Conservation (phyloP, 2,888 invertebrate species). For the Lutraria lutraria region DNA sequence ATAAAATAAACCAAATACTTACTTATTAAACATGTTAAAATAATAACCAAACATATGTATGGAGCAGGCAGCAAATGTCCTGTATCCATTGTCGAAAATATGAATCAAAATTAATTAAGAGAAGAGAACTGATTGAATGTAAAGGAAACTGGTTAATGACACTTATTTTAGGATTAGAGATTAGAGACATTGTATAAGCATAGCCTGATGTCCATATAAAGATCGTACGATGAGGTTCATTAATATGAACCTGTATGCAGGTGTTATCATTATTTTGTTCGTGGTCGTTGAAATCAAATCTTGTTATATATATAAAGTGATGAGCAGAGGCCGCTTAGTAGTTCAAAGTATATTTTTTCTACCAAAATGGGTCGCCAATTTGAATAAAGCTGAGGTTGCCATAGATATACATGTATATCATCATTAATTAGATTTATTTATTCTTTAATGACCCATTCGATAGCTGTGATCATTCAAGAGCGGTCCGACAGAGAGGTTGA, state of each 20-base stretch:
- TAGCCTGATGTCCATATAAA: not conserved
- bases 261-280: not conserved
- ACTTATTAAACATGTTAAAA: not conserved
- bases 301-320: too few species aligned
- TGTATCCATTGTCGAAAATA: not conserved
- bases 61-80: not conserved
- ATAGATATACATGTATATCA: too few species aligned
- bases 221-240: constrained; percentile 1
- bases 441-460: too few species aligned
- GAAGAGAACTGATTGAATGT: not conserved
- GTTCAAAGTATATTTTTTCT: too few species aligned
- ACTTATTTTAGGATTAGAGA: too few species aligned
- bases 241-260: not conserved
- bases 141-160: too few species aligned
- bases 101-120: not conserved
- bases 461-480: too few species aligned
- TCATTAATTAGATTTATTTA: too few species aligned
- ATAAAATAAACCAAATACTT: not conserved
- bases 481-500: too few species aligned
- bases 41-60: not conserved
- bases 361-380: too few species aligned
- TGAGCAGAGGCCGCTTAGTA: too few species aligned
- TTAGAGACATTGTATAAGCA: not conserved
- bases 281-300: not conserved
- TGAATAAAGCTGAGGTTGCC: too few species aligned